phyloP scores from a whole-genome alignment of 2,888 invertebrate genomes.

The Catocala sponsa region DNA sequence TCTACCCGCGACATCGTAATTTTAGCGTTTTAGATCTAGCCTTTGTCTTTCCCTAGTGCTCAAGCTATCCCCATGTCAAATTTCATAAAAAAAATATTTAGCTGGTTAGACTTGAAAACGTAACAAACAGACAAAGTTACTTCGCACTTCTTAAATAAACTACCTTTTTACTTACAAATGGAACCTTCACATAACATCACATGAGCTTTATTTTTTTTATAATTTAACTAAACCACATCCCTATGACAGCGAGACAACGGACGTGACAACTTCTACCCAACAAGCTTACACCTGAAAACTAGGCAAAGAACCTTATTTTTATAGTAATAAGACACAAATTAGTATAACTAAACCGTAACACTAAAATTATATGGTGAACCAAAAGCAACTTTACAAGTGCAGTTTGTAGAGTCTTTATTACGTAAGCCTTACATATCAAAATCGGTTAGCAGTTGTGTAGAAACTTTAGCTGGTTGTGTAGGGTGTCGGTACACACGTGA shows the following conservation, averaged over 20 bases:
- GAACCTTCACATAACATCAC: conserved; percentile 18
- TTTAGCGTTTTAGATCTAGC: too few species aligned
- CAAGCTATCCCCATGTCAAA: too few species aligned
- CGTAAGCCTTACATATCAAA: not conserved
- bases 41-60: too few species aligned
- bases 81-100: too few species aligned
- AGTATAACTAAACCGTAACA: not conserved
- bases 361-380: conserved; percentile 14
- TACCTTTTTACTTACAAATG: conserved; percentile 15
- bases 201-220: conserved; percentile 32
- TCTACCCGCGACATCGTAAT: too few species aligned
- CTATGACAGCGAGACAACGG: conserved; percentile 23
- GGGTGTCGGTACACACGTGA: conserved; percentile 48
- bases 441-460: conserved; percentile 4
- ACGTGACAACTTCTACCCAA: conserved; percentile 38
- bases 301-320: conserved; percentile 13
- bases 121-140: too few species aligned
- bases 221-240: conserved; percentile 33
- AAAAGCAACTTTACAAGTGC: conserved; percentile 8
- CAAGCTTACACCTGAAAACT: conserved; percentile 9
- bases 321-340: conserved; percentile 7
- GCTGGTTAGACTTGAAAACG: too few species aligned
- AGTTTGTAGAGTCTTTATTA: fast-evolving
- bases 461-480: conserved; percentile 12
- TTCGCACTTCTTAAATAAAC: too few species aligned